phyloP scores from a whole-genome alignment of 2,113 vertebrate species.

The Centropus bengalensis region DNA sequence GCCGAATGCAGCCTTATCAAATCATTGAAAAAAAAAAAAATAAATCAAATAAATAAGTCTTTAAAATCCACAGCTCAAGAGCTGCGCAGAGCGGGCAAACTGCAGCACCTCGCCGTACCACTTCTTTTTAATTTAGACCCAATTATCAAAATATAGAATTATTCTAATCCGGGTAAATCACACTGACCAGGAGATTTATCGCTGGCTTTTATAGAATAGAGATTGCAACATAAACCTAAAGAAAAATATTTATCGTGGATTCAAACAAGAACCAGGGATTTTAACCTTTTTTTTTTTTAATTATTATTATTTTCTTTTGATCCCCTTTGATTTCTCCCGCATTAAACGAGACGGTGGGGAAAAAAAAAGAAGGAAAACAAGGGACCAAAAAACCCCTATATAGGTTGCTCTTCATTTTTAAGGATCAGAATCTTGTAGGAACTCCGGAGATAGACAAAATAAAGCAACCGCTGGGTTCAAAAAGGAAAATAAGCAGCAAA shows the following conservation, averaged over 20 bases:
- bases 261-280: not conserved
- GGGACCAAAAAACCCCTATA: not conserved
- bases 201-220: not conserved
- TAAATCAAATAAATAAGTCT: not conserved
- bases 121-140: conserved; percentile 58
- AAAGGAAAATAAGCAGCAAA: conserved; percentile 9
- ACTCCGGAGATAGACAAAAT: conserved; percentile 1
- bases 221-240: not conserved
- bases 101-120: conserved; percentile 28
- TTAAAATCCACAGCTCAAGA: not conserved
- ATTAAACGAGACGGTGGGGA: not conserved
- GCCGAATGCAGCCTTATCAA: not conserved
- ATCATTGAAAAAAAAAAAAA: not conserved
- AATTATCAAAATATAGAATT: conserved; percentile 58
- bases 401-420: not conserved
- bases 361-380: not conserved
- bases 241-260: not conserved
- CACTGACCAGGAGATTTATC: conserved; percentile 29
- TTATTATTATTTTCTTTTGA: not conserved
- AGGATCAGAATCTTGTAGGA: not conserved
- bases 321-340: not conserved
- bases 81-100: not conserved
- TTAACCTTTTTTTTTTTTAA: not conserved
- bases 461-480: not conserved
- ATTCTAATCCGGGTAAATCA: conserved; percentile 45